A percentile compares a stretch with the other conserved stretches of the same genome.
These are phyloP conservation scores for Podarcis siculus DNA, from an alignment of 2,797 vertebrate species.

Conservation along the genomic window DNA sequence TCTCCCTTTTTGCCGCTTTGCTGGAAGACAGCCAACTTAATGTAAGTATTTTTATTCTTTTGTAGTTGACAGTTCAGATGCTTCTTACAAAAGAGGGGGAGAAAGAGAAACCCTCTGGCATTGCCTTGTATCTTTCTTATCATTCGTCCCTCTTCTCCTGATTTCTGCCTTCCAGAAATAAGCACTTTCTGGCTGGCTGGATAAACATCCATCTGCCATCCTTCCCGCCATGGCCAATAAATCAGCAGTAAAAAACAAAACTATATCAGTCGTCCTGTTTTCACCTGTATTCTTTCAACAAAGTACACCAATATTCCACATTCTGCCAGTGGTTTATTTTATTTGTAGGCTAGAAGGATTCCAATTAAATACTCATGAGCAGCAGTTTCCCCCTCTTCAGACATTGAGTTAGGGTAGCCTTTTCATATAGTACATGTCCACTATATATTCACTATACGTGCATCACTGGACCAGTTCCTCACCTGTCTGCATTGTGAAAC, in stretches of 20 bases:
- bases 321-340: neutral
- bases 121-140: rapidly evolving
- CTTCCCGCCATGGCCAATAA: neutral
- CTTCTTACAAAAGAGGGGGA: neutral
- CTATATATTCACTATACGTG: too few species aligned
- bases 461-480: neutral
- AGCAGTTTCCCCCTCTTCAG: neutral
- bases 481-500: neutral
- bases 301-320: neutral
- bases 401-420: neutral
- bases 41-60: neutral
- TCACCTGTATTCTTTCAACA: neutral
- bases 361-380: neutral
- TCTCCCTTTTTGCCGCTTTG: too few species aligned
- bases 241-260: conserved; percentile 6
- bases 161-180: neutral
- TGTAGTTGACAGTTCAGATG: neutral
- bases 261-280: neutral
- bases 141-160: rapidly evolving
- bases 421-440: neutral
- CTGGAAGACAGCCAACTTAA: neutral
- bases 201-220: neutral
- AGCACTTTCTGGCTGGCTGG: neutral
- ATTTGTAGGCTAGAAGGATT: neutral
- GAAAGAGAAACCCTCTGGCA: neutral